Base-by-base conservation (phyloP, 2,888 invertebrate genomes). In the Noctua pronuba region DNA sequence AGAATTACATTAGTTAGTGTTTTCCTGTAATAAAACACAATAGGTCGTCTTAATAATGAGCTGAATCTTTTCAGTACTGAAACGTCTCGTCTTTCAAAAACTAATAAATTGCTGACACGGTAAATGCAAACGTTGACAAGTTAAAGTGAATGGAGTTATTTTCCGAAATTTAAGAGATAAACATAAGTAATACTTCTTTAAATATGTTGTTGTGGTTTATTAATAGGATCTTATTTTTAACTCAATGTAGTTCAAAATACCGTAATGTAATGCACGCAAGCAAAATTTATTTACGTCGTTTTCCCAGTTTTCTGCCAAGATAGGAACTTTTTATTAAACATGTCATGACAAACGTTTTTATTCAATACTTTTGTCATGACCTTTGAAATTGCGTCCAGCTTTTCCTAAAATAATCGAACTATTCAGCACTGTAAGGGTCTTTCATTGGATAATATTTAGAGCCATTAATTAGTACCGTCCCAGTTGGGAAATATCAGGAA, bases 21-120 rank as follows among this genome's bases (percentile, higher is more conserved):
- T 85, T 86, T 85, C 79, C 83, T 87, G 82, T 74, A 79, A 64
- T 76, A 77, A 75, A 79, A 82, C 64, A 87, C 88, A 85, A 87
- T 87, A 77, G 75, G 70, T 82, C 71, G 68, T 87, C 77, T 73
- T 62, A 49, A 60, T 75, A 75, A 87, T 77, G 52, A 68, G 31
- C 73, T 87, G 73, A 73, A 72, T 38, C 35, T 18, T 77, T 73
- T 69, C n/a, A 73, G 46, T 38, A 65, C 46, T 71, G 35, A 68
- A 65, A 73, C 60, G 72, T 68, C 60, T 69, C 28, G 69, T 24
- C 55, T 81, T 79, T 76, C 28, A 87, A 85, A 76, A 79, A 67
- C 69, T 24, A 66, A 84, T 67, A 64, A 75, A 73, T 41, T 74
- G 68, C 49, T 41, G 52, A 52, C 46, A 73, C 24, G 67, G 62